Conservation (phyloP, 1,140 invertebrate genomes). For the Drosophila neocordata region DNA sequence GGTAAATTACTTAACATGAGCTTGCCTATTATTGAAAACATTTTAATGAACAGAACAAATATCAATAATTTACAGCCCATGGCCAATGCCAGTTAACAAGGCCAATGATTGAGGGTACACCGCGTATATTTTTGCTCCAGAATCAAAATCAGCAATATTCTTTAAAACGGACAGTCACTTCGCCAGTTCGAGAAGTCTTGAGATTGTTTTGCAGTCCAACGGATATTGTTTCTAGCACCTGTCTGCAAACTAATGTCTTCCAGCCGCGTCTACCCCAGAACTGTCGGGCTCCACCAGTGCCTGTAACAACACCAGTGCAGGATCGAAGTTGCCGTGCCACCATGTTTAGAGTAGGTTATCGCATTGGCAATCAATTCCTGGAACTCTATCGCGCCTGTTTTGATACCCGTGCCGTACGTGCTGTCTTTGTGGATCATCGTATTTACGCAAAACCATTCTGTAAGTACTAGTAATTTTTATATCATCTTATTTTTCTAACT, state of each 20-base stretch:
- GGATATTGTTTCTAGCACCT: constrained; percentile 20
- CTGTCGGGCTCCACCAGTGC: constrained; percentile 20
- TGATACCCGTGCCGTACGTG: constrained; percentile 10
- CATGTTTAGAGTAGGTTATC: constrained; percentile 43
- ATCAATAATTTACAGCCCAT: constrained; percentile 1
- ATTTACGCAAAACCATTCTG: constrained; percentile 40
- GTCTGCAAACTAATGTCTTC: neutral
- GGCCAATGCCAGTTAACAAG: constrained; percentile 34
- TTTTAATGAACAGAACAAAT: too few species aligned
- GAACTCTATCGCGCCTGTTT: constrained; percentile 49
- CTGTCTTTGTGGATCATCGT: constrained; percentile 25
- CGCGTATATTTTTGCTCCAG: constrained; percentile 29
- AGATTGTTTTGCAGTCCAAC: constrained; percentile 34
- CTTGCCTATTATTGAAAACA: too few species aligned
- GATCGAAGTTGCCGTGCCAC: constrained; percentile 27
- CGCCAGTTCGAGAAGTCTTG: constrained; percentile 16
- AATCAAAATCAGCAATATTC: constrained; percentile 1
- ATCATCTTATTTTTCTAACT: too few species aligned
- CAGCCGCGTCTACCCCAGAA: constrained; percentile 22
- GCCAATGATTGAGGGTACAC: constrained; percentile 27
- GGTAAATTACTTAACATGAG: constrained; percentile 13
- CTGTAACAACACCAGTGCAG: neutral
- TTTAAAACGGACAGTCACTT: constrained; percentile 21
- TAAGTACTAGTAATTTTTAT: neutral
- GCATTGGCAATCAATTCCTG: constrained; percentile 16